Percentiles rank a stretch among this genome's conserved stretches.
Evolutionary conservation across 2,797 vertebrate species (phyloP).

Genomic region (Periparus ater): DNA sequence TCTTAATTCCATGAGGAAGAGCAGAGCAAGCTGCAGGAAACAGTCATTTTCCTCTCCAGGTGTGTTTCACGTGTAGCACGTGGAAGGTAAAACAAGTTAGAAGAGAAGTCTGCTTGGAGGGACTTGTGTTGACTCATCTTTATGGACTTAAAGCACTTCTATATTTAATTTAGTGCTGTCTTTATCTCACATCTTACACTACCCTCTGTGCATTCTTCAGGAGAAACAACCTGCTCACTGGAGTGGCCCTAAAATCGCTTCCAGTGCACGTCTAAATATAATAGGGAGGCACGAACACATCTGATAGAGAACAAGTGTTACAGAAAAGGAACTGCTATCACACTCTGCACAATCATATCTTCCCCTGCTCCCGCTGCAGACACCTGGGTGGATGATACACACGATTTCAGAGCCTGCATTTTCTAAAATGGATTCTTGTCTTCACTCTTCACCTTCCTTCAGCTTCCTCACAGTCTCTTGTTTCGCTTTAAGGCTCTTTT

Average conservation of each 20-base stretch:
- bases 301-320: background rate
- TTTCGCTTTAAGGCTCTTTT: background rate
- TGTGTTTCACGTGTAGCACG: background rate
- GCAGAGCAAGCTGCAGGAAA: background rate
- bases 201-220: background rate
- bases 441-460: background rate
- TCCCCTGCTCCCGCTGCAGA: background rate
- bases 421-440: background rate
- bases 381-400: background rate
- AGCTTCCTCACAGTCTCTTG: background rate
- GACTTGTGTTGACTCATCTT: background rate
- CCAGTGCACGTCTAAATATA: background rate
- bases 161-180: background rate
- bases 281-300: background rate
- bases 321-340: background rate
- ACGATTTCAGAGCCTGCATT: background rate
- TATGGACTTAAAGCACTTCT: background rate
- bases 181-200: background rate
- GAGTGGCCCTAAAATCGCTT: conserved; percentile 19
- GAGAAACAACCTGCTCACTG: background rate
- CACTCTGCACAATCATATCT: background rate
- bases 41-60: background rate
- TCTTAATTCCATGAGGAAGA: background rate
- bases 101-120: background rate
- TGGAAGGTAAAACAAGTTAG: background rate